Base-by-base conservation (phyloP, 2,797 vertebrate species). In the Sandelia bainsii region DNA sequence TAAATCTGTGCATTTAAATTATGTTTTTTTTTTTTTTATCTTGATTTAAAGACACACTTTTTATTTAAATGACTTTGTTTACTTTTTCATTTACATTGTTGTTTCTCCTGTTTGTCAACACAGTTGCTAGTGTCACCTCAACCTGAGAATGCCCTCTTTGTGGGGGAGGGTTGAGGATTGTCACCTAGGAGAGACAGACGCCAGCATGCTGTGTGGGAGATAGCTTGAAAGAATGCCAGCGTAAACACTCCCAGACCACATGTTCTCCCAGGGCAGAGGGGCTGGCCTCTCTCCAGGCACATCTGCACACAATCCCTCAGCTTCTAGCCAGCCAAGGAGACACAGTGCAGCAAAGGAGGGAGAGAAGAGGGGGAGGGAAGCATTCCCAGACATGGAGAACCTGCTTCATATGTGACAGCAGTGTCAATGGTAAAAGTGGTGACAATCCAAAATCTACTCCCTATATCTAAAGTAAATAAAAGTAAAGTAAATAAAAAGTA, bases 221-320 rank as follows among this genome's bases (percentile, higher is more conserved):
- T 90, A 85, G 90, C 84, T 91, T 95, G 93, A 93, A 87, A 90
- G 90, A 69, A 85, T 89, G 93, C 94, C 93, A 94, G 92, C 78
- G 46, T 94, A 94, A 95, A 94, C 92, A 94, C 91, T 93, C 92
- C 90, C 92, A 86, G 92, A 94, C 93, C 94, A 95, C 93, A 95
- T 95, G 94, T 94, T 95, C 92, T 94, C 92, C 90, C 91, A 93
- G 91, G 93, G 93, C 91, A 94, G 90, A 92, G 84, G 78, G 87
- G 74, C 91, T 94, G 93, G 94, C 93, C 81, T 83, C 79, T 88
- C 87, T 95, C 93, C 94, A 95, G 92, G 91, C 93, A 94, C 94
- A 95, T 94, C 94, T 95, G 94, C 93, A 93, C 93, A 94, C 91
- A 94, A 93, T 93, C 91, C 91, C 80, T 75, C 69, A 83, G 84